Percentiles rank a stretch among this genome's conserved stretches.
Evolutionary conservation across 2,113 vertebrate genomes (phyloP).

Genomic region (Ictalurus furcatus): DNA sequence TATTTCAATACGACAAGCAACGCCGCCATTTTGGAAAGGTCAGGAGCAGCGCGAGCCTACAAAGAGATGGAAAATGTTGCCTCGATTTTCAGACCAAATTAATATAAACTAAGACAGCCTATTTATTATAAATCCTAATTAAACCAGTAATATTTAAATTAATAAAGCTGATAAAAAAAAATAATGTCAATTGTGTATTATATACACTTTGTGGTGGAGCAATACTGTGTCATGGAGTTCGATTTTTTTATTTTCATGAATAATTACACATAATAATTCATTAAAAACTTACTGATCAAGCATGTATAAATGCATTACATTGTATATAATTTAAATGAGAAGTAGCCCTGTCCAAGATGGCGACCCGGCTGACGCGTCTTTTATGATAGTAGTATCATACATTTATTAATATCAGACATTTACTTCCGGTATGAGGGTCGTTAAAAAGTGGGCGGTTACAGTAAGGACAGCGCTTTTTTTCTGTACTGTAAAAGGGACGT

Average conservation of each 20-base stretch:
- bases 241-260: not conserved
- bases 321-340: not conserved
- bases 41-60: not conserved
- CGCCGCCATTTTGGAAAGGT: not conserved
- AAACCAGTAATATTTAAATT: not conserved
- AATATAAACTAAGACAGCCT: not conserved
- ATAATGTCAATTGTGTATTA: not conserved
- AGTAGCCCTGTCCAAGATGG: not conserved
- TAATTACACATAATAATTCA: not conserved
- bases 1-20: not conserved
- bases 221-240: not conserved
- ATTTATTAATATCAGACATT: not conserved
- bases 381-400: too few relatives aligned
- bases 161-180: not conserved
- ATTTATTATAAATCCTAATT: not conserved
- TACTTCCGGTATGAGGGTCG: not conserved
- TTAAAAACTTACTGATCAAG: not conserved
- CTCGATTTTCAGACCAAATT: not conserved
- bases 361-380: not conserved
- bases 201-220: not conserved
- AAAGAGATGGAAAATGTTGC: not conserved
- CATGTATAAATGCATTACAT: not conserved
- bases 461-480: not conserved
- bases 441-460: not conserved
- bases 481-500: not conserved